Evolutionary conservation across 2,888 invertebrate species (phyloP).

Genomic region (Girardia tigrina): DNA sequence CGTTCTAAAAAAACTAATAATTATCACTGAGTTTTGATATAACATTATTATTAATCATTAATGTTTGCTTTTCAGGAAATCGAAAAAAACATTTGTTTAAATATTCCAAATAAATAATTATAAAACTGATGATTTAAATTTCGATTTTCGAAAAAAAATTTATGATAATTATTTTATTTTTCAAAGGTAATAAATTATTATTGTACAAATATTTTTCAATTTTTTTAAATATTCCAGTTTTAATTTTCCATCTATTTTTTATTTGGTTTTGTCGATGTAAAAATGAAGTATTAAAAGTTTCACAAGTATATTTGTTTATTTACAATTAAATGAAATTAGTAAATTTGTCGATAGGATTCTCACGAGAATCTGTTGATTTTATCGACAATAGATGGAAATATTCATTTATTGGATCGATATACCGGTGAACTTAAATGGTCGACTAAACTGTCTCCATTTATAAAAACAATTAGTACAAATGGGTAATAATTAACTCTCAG

Average conservation of each 20-base stretch:
- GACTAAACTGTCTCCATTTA: not conserved
- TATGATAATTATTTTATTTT: no score
- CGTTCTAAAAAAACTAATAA: no score
- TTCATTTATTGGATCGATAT: not conserved
- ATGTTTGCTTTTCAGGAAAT: no score
- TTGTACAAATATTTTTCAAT: no score
- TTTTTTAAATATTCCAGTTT: not conserved
- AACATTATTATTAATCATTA: no score
- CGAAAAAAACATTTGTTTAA: no score
- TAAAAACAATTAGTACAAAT: not conserved
- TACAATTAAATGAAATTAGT: not conserved
- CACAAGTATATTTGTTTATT: not conserved
- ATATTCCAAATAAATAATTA: no score
- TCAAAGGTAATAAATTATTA: no score
- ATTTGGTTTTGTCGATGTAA: not conserved
- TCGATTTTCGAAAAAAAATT: no score
- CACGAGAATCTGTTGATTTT: not conserved
- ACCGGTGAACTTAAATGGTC: not conserved
- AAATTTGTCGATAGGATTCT: not conserved
- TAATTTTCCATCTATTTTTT: not conserved
- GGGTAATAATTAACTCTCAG: not conserved
- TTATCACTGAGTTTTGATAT: no score
- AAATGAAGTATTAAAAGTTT: not conserved
- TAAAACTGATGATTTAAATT: no score
- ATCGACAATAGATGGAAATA: constrained; percentile 1